phyloP scores from a whole-genome alignment of 2,888 invertebrate genomes.

The Candidula unifasciata region DNA sequence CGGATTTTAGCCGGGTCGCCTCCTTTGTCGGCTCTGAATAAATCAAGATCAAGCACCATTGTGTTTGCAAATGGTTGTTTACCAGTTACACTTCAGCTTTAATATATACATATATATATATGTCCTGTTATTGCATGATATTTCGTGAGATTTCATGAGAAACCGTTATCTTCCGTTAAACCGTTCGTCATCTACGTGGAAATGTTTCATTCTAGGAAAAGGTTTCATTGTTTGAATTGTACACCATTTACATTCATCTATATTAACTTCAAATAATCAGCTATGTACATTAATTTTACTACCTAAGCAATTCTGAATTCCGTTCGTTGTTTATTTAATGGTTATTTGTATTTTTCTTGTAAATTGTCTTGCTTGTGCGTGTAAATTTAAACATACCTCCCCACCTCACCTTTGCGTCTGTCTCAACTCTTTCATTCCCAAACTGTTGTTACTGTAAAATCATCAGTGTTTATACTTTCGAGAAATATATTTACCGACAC shows the following conservation, averaged over 20 bases:
- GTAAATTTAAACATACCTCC: no score
- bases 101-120: no score
- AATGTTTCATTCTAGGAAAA: conserved; percentile 9
- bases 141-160: neutral
- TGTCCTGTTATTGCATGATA: neutral
- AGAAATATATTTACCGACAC: no score
- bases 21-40: conserved; percentile 97
- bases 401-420: no score
- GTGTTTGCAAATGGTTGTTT: conserved; percentile 42
- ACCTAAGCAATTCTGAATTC: no score
- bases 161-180: neutral
- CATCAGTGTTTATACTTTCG: no score
- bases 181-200: conserved; percentile 31
- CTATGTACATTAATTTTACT: neutral
- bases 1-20: conserved; percentile 93
- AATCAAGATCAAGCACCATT: conserved; percentile 98
- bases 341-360: no score
- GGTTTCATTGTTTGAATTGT: conserved; percentile 11
- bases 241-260: neutral
- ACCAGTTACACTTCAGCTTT: neutral
- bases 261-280: neutral
- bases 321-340: no score
- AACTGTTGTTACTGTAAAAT: no score
- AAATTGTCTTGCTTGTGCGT: no score
- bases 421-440: no score